phyloP scores from a whole-genome alignment of 2,797 vertebrate genomes.

The Acanthopagrus latus region DNA sequence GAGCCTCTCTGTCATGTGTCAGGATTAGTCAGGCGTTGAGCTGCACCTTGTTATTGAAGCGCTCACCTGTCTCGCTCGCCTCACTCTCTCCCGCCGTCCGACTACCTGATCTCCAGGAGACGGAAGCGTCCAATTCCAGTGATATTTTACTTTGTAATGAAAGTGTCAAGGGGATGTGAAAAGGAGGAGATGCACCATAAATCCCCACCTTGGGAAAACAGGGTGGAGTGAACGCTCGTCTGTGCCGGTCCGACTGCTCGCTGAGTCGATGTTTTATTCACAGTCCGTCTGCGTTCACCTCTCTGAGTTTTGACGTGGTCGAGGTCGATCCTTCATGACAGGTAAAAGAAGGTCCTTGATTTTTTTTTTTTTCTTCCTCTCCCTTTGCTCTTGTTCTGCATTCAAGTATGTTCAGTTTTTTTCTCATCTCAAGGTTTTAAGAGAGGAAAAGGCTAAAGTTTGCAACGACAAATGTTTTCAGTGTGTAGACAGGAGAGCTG shows the following conservation, averaged over 20 bases:
- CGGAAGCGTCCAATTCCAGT: conserved; percentile 66
- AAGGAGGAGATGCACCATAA: conserved; percentile 65
- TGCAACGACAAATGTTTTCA: too few species aligned
- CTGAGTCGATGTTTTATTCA: conserved; percentile 80
- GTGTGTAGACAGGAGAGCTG: too few species aligned
- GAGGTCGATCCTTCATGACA: conserved; percentile 11
- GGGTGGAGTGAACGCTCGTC: conserved; percentile 21
- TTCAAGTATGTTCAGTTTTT: background rate
- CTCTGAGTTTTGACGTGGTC: conserved; percentile 28
- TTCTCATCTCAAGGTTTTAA: too few species aligned
- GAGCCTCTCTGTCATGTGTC: conserved; percentile 61
- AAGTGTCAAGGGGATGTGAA: conserved; percentile 65
- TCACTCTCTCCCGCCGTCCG: conserved; percentile 18
- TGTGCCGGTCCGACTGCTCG: conserved; percentile 51
- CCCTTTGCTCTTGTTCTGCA: background rate
- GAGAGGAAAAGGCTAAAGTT: background rate
- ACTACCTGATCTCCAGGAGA: conserved; percentile 48
- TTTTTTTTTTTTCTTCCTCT: background rate
- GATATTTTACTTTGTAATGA: conserved; percentile 84
- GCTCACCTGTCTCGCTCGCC: conserved; percentile 41
- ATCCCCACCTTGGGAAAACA: conserved; percentile 63
- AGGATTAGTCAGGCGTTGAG: conserved; percentile 57
- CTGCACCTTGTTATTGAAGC: conserved; percentile 69
- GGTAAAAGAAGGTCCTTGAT: background rate
- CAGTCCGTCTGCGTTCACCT: conserved; percentile 44